Evolutionary conservation across 2,888 invertebrate species (phyloP).

Genomic region (Eristalis pertinax): DNA sequence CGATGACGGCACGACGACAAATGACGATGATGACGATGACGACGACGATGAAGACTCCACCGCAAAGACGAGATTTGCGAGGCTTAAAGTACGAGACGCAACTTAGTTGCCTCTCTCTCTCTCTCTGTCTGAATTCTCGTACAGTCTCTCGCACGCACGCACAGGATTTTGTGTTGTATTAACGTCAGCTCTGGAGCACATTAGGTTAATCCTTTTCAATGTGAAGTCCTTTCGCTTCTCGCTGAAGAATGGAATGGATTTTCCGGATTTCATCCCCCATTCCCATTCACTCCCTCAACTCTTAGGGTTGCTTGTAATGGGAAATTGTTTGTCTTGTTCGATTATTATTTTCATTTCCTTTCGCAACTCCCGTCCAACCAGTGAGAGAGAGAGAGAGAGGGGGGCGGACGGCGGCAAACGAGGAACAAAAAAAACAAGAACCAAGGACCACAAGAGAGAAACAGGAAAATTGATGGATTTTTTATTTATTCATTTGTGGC

Average conservation of each 20-base stretch:
- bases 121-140: too few species aligned
- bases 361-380: too few species aligned
- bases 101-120: conserved; percentile 4
- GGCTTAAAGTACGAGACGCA: conserved; percentile 10
- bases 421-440: too few species aligned
- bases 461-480: conserved; percentile 57
- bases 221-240: conserved; percentile 32
- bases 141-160: not conserved
- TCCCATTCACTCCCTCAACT: not conserved
- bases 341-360: conserved; percentile 59
- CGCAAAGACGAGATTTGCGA: not conserved
- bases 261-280: not conserved
- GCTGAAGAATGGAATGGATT: conserved; percentile 27
- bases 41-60: not conserved
- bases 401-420: too few species aligned
- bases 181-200: conserved; percentile 58
- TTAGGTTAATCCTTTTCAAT: conserved; percentile 66
- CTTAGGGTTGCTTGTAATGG: conserved; percentile 42
- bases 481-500: conserved; percentile 62
- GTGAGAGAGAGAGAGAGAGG: too few species aligned
- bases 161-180: conserved; percentile 56
- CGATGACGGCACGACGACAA: not conserved
- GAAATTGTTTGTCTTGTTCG: conserved; percentile 66
- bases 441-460: conserved; percentile 27
- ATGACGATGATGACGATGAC: not conserved